Conservation (phyloP, 2,113 vertebrate genomes). For the Amia ocellicauda region DNA sequence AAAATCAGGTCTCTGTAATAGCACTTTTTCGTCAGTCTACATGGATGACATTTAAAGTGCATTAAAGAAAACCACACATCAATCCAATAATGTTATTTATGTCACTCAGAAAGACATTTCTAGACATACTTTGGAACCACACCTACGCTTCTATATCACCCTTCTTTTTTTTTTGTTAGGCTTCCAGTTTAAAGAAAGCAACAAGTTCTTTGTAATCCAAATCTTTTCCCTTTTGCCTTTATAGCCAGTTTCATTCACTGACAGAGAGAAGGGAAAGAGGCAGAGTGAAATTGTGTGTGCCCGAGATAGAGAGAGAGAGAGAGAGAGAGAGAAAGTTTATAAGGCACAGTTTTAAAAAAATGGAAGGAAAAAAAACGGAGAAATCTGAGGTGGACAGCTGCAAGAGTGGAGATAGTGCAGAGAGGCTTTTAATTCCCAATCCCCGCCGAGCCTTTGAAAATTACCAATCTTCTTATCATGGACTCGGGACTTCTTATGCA, state of each 20-base stretch:
- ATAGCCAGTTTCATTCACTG: conserved; percentile 53
- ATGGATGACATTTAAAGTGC: too few species aligned
- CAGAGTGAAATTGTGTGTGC: conserved; percentile 33
- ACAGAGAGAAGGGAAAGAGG: conserved; percentile 33
- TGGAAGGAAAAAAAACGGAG: conserved; percentile 61
- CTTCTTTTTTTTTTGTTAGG: too few species aligned
- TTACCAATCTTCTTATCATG: conserved; percentile 85
- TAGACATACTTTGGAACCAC: too few species aligned
- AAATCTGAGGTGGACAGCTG: conserved; percentile 77
- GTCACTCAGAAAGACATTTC: too few species aligned
- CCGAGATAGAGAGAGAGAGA: conserved; percentile 27
- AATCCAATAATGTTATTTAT: too few species aligned
- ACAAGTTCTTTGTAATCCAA: conserved; percentile 50
- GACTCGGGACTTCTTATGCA: conserved; percentile 79
- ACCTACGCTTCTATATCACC: too few species aligned
- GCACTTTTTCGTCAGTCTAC: too few species aligned
- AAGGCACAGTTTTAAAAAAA: conserved; percentile 66
- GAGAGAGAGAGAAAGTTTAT: conserved; percentile 64
- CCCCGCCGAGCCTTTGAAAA: conserved; percentile 82
- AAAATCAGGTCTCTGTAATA: too few species aligned
- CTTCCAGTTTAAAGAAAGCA: conserved; percentile 50
- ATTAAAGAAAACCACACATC: too few species aligned
- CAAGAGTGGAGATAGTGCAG: conserved; percentile 74
- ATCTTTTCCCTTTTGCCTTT: conserved; percentile 50
- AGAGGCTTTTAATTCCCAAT: conserved; percentile 82